These are phyloP conservation scores for Gallirallus australis DNA, from an alignment of 2,797 vertebrate species.

Conservation along the genomic window DNA sequence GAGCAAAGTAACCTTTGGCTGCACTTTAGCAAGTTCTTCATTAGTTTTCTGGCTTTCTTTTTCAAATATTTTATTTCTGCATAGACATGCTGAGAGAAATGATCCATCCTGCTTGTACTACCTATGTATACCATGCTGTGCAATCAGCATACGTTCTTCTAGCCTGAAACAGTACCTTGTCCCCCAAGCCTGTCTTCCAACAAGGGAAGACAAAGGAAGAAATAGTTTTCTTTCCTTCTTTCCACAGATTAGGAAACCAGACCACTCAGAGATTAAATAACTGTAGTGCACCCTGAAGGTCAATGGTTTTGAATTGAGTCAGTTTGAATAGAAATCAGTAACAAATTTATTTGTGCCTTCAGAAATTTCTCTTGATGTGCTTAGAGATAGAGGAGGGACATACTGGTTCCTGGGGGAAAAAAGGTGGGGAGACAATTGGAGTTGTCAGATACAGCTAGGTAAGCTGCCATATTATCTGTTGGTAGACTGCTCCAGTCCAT, in stretches of 20 bases:
- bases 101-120: neutral
- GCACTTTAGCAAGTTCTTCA: constrained; percentile 68
- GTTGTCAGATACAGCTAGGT: neutral
- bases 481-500: neutral
- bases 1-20: constrained; percentile 69
- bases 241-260: neutral
- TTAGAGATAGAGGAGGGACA: neutral
- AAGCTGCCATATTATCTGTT: neutral
- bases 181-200: neutral
- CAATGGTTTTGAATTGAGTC: neutral
- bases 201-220: neutral
- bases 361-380: neutral
- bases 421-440: neutral
- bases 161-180: neutral
- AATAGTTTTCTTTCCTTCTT: neutral
- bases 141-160: neutral
- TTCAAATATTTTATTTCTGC: constrained; percentile 61
- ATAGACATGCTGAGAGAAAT: neutral
- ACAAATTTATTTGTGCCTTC: constrained; percentile 14
- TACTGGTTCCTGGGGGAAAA: neutral
- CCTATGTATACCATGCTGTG: neutral
- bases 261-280: constrained; percentile 25
- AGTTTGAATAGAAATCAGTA: constrained; percentile 30
- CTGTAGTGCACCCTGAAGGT: constrained; percentile 13
- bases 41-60: constrained; percentile 64